Conservation (phyloP, 2,888 invertebrate genomes). For the Choristoneura rosaceana region DNA sequence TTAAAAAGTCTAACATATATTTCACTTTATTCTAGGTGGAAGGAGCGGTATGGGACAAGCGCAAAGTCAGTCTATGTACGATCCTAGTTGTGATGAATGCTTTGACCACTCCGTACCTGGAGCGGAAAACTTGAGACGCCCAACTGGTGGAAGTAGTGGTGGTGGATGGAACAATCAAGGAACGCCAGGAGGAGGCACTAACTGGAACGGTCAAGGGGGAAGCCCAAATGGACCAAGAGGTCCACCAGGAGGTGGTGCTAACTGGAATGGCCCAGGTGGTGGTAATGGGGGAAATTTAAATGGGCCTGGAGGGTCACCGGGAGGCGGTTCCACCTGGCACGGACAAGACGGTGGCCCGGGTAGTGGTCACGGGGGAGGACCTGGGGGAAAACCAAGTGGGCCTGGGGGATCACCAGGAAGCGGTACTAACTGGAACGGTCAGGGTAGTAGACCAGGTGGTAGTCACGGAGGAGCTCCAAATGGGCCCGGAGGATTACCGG, state of each 20-base stretch:
- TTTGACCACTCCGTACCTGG: conserved; percentile 64
- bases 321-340: conserved; percentile 36
- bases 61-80: conserved; percentile 92
- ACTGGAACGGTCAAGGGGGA: not conserved
- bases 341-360: conserved; percentile 35
- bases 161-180: conserved; percentile 36
- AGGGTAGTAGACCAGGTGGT: not conserved
- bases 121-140: conserved; percentile 58
- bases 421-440: not conserved
- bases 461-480: conserved; percentile 12
- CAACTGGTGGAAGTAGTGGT: conserved; percentile 31
- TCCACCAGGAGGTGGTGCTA: conserved; percentile 4
- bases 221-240: conserved; percentile 10
- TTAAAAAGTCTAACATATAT: too few relatives aligned
- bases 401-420: conserved; percentile 5
- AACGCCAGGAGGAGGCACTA: conserved; percentile 5
- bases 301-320: conserved; percentile 11
- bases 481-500: conserved; percentile 37
- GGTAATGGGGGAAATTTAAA: not conserved
- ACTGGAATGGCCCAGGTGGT: conserved; percentile 12
- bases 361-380: not conserved
- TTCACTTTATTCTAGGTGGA: conserved; percentile 84
- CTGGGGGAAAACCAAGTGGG: not conserved
- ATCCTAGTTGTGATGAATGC: conserved; percentile 89
- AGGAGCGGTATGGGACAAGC: conserved; percentile 95